phyloP scores from a whole-genome alignment of 2,113 vertebrate species.

The Myiozetetes cayanensis region DNA sequence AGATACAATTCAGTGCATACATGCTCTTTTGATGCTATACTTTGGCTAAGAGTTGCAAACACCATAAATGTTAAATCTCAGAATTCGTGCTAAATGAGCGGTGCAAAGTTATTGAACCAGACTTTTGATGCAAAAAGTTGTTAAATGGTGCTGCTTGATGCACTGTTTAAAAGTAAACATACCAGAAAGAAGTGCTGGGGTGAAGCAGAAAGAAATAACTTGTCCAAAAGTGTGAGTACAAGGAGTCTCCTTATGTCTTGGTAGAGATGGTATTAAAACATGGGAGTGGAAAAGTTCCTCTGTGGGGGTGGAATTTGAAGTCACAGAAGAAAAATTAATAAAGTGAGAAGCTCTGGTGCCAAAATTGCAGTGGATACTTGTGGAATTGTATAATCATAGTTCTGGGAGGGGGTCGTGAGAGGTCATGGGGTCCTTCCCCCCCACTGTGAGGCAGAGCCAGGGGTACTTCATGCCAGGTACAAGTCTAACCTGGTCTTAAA shows the following conservation, averaged over 20 bases:
- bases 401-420: not conserved
- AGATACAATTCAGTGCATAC: constrained; percentile 15
- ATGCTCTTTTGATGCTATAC: constrained; percentile 27
- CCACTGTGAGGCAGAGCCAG: accelerated
- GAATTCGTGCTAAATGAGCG: not conserved
- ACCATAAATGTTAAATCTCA: not conserved
- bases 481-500: not conserved
- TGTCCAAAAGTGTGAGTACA: not conserved
- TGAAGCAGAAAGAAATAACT: not conserved
- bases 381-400: not conserved
- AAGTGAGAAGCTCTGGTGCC: not conserved
- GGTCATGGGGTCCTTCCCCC: not conserved
- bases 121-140: not conserved
- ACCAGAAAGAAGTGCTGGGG: not conserved
- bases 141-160: not conserved
- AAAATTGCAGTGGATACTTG: not conserved
- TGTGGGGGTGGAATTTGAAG: not conserved
- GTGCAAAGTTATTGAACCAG: not conserved
- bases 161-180: not conserved
- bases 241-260: not conserved
- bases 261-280: not conserved
- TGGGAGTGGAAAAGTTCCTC: not conserved
- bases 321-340: not conserved
- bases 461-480: not conserved
- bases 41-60: constrained; percentile 24